Base-by-base conservation (phyloP, 2,113 vertebrate species). In the Epinephelus fuscoguttatus region DNA sequence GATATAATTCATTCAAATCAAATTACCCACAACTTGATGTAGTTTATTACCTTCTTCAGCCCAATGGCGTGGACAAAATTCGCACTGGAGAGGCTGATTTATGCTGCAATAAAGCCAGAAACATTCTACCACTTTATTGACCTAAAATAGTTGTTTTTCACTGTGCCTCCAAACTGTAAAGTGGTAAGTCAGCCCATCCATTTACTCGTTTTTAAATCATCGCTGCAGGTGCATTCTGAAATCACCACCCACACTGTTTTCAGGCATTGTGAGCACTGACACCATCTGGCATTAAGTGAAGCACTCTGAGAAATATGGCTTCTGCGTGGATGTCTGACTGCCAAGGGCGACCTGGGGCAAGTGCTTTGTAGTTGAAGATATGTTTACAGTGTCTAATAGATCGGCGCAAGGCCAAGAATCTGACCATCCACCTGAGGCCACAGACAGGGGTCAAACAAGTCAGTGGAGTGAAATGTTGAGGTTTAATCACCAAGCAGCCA, bases 361-460 rank as follows among this genome's bases (percentile, higher is more conserved):
- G 86, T 21, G 59, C 67, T 85, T 79, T 87, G 83, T 30, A 70
- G 86, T 64, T 59, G 50, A 81, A 86, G 81, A 85, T 83, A 82
- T 89, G 88, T 92, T 90, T 76, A 78, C 80, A 78, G 87, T 74
- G 83, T 80, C 77, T 92, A 88, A 93, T 73, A 69, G 87, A 86
- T 86, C 55, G 71, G 84, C 79, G 25, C 33, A 5, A 70, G 27
- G 79, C 86, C 91, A 88, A 14, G 50, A 88, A 74, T 69, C 80
- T 45, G 83, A 69, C 62, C 27, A 57, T 84, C 79, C 83, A 86
- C 88, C 79, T 67, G 37, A 70, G 84, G 89, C 84, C 82, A 76
- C 63, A 47, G 74, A 61, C 47, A 7, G 74, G 81, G 84, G 86
- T 87, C 87, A 56, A n/a, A 53, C 42, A 67, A 79, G 72, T 74